Conservation (phyloP, 2,888 invertebrate genomes). For the Loripinus fragilis region DNA sequence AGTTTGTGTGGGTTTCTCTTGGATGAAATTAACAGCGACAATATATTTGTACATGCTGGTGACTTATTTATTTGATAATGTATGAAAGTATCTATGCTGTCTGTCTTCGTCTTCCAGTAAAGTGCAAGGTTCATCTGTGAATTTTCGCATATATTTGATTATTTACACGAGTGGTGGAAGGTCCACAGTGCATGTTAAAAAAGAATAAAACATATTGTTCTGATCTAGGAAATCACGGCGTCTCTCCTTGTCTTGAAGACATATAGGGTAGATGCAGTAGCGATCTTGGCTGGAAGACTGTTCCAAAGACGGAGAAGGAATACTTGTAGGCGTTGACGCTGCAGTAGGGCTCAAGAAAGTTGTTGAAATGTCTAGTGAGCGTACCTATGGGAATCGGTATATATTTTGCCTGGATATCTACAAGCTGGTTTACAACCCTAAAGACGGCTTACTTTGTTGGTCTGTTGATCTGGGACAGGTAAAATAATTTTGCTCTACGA, state of each 20-base stretch:
- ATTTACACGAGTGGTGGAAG: neutral
- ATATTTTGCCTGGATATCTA: neutral
- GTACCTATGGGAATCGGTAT: neutral
- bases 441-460: neutral
- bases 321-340: neutral
- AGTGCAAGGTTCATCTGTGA: too few relatives aligned
- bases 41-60: too few relatives aligned
- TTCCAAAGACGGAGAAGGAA: neutral
- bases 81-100: too few relatives aligned
- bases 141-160: too few relatives aligned
- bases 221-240: neutral
- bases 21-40: too few relatives aligned
- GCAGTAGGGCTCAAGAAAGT: neutral
- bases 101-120: too few relatives aligned
- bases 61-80: too few relatives aligned
- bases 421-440: neutral
- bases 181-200: neutral
- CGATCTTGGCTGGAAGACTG: neutral
- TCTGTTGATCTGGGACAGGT: too few relatives aligned
- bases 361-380: neutral
- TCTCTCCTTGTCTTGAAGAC: neutral
- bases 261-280: too few relatives aligned
- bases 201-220: neutral
- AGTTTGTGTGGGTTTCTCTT: too few relatives aligned
- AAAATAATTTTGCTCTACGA: too few relatives aligned